Evolutionary conservation across 2,113 vertebrate genomes (phyloP).

Genomic region (Fregetta grallaria): DNA sequence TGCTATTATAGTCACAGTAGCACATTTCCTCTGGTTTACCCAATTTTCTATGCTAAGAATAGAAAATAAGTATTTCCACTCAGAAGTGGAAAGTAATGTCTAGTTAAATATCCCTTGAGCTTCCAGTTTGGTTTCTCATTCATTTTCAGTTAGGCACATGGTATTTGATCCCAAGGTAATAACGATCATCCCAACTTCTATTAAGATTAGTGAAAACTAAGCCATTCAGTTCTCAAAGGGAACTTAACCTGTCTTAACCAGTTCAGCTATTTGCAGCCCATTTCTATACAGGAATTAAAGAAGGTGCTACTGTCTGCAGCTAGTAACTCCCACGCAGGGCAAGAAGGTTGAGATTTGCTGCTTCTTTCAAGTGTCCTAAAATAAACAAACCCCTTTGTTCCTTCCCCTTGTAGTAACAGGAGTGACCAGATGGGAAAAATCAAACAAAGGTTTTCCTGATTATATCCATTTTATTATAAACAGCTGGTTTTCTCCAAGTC

Average conservation of each 20-base stretch:
- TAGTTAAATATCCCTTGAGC: not conserved
- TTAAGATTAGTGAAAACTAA: not conserved
- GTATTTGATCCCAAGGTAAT: not conserved
- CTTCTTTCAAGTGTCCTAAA: conserved; percentile 1
- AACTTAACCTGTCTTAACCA: not conserved
- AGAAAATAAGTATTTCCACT: not conserved
- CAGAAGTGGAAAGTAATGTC: not conserved
- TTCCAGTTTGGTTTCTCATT: not conserved
- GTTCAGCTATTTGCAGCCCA: not conserved
- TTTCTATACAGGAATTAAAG: not conserved
- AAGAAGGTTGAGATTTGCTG: not conserved
- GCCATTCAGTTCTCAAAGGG: not conserved
- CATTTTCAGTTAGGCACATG: not conserved
- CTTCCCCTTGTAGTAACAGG: not conserved
- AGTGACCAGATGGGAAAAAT: conserved; percentile 31
- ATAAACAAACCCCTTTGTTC: conserved; percentile 17
- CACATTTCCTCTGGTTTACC: not conserved
- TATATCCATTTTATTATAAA: conserved; percentile 28
- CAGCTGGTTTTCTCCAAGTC: not conserved
- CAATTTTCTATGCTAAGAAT: not conserved
- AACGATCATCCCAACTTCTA: not conserved
- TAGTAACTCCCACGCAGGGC: not conserved
- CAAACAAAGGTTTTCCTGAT: conserved; percentile 42
- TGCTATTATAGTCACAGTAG: not conserved
- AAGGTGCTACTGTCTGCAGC: not conserved